Evolutionary conservation across 2,888 invertebrate species (phyloP), one percentile per base, ranked within the genome.

Genomic region (Lordiphosa fenestrarum): DNA sequence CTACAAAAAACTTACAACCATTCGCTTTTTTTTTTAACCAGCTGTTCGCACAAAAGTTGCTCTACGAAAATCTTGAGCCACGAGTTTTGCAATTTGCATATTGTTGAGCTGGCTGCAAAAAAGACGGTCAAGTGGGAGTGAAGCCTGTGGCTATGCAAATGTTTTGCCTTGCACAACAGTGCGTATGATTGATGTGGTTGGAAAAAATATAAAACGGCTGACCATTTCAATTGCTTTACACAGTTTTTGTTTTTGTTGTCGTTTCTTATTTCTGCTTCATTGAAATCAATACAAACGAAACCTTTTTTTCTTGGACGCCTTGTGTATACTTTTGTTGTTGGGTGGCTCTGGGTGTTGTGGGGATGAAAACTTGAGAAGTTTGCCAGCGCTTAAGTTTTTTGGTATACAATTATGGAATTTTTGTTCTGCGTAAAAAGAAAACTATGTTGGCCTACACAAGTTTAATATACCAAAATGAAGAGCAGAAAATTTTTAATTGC

Each of bases 111-210:
- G n/a, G 42, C 50, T 47, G 39, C 13, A 10, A 25, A 41, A 21
- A 15, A 49, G 46, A 15, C 39, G 44, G 60, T 51, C 65, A 56
- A 52, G 65, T 15, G 33, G 39, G 40, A 12, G n/a, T 13, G 21
- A 9, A 35, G 40, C 15, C 25, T 30, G 23, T 15, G 55, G 59
- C 78, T 78, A 82, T 78, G 75, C 67, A 76, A 78, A 76, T 76
- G 72, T 69, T 77, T 30, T 77, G 59, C 49, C 40, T 13, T 62
- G 65, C 40, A 69, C 72, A 74, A 63, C 76, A 44, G 42, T 67
- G 80, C 76, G 76, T 77, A 77, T 77, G 76, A 77, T 77, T 82
- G 76, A 77, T 77, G 80, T 78, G 80, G 58, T 46, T 36, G 52
- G 30, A 30, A 30, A 30, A 30, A 30, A 30, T 30, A 10, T 25